Evolutionary conservation across 53 echinoderm and acorn worm species (phyloP).

Genomic region (Luidia sarsii): DNA sequence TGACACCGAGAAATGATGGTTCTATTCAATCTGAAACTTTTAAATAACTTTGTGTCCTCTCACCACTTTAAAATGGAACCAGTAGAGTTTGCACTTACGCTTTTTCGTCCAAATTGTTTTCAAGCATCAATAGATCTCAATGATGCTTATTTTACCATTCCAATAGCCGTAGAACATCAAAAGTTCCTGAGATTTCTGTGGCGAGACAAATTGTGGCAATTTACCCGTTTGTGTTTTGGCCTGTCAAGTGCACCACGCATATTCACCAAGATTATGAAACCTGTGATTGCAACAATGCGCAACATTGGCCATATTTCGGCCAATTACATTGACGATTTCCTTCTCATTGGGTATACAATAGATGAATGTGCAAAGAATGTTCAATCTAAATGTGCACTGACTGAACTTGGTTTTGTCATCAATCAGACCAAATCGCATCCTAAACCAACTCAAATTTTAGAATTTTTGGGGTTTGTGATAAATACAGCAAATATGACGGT

Average conservation of each 20-base stretch:
- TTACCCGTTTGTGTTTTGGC: constrained; percentile 43
- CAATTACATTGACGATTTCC: no score
- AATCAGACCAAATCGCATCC: no score
- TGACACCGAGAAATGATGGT: constrained; percentile 48
- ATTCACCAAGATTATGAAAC: background rate
- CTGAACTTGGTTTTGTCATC: no score
- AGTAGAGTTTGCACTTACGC: background rate
- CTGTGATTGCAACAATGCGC: no score
- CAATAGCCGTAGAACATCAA: constrained; percentile 21
- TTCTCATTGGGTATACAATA: no score
- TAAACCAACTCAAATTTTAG: no score
- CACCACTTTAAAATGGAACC: constrained; percentile 8
- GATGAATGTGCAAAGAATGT: no score
- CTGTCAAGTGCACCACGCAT: constrained; percentile 44
- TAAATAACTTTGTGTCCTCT: background rate
- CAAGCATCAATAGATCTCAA: constrained; percentile 15
- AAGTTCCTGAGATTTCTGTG: constrained; percentile 32
- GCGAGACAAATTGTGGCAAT: constrained; percentile 31
- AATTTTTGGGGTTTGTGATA: no score
- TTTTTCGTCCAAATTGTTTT: background rate
- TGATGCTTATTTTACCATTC: constrained; percentile 18
- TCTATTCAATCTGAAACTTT: no score
- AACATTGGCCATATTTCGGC: no score
- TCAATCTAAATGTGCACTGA: no score
- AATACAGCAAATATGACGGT: no score